Conservation (phyloP, 2,797 vertebrate species). For the Enteromius mattozi region DNA sequence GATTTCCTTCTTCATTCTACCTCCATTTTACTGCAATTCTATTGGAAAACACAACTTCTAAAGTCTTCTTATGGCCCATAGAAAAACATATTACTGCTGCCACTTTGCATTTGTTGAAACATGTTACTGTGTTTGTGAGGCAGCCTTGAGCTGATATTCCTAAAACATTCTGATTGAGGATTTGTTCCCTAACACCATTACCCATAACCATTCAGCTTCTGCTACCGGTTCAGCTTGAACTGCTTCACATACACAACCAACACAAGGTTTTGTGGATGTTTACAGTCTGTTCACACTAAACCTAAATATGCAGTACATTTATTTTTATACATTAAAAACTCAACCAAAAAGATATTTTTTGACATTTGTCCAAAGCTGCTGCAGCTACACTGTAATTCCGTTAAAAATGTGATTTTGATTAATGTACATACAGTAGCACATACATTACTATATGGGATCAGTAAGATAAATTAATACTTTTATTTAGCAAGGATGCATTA, state of each 20-base stretch:
- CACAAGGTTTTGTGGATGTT: not conserved
- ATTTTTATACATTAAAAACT: not conserved
- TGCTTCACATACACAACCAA: not conserved
- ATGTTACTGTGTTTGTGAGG: not conserved
- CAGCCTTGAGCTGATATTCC: not conserved
- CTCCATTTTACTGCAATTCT: constrained; percentile 9
- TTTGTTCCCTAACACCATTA: not conserved
- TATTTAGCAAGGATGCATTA: not conserved
- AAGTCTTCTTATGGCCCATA: constrained; percentile 1
- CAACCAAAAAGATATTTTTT: not conserved
- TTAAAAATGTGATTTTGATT: not conserved
- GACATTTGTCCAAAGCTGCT: not conserved
- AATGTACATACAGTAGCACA: not conserved
- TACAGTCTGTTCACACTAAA: not conserved
- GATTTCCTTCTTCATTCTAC: constrained; percentile 37
- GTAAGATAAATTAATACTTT: not conserved
- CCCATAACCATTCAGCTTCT: not conserved
- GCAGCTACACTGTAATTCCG: not conserved
- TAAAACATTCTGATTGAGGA: not conserved
- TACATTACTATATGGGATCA: not conserved
- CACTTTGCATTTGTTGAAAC: not conserved
- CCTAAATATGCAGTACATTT: not conserved
- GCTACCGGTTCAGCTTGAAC: not conserved
- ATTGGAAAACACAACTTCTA: constrained; percentile 3
- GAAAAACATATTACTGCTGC: constrained; percentile 17